A percentile compares a stretch with the other conserved stretches of the same genome.
phyloP scores from a whole-genome alignment of 2,888 invertebrate species.

The Agrilus mali region DNA sequence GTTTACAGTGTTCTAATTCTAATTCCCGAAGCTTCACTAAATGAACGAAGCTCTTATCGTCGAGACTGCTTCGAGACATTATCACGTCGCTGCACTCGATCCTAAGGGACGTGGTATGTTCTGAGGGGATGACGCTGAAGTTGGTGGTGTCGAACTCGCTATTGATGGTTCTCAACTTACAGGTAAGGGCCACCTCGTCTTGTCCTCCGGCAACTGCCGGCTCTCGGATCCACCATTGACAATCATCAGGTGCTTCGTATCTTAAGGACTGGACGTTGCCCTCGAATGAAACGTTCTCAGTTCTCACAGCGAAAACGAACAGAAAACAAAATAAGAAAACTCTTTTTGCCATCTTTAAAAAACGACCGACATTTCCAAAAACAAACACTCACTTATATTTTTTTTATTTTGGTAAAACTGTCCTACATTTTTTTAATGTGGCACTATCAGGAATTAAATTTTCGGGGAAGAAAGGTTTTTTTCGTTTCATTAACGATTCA shows the following conservation, averaged over 20 bases:
- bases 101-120: constrained; percentile 65
- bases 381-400: no score
- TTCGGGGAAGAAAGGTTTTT: no score
- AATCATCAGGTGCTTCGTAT: constrained; percentile 79
- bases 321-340: constrained; percentile 28
- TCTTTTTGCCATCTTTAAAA: no score
- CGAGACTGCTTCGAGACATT: constrained; percentile 66
- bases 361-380: no score
- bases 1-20: constrained; percentile 75
- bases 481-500: no score
- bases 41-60: constrained; percentile 67
- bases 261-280: constrained; percentile 34
- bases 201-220: constrained; percentile 39
- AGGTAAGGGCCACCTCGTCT: constrained; percentile 64
- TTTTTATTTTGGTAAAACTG: no score
- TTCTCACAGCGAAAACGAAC: neutral
- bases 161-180: constrained; percentile 72
- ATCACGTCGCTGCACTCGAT: constrained; percentile 72
- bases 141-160: constrained; percentile 81
- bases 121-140: constrained; percentile 74
- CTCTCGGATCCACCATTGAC: constrained; percentile 62
- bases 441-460: no score
- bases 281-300: constrained; percentile 8
- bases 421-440: no score
- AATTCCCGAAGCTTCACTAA: constrained; percentile 67